phyloP scores from a whole-genome alignment of 2,797 vertebrate species.

The Trichosurus vulpecula region DNA sequence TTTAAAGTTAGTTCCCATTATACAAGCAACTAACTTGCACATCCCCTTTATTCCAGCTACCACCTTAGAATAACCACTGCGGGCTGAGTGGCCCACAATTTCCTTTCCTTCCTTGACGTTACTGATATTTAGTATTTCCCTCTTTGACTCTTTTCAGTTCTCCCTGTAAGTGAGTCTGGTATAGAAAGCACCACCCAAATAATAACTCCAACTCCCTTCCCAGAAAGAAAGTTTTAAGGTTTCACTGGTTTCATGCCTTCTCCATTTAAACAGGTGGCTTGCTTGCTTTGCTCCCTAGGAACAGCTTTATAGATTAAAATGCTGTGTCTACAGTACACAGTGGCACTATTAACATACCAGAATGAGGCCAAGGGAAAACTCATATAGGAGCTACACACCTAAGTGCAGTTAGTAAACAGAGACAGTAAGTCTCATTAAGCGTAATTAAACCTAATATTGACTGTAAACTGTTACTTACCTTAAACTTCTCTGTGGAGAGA shows the following conservation, averaged over 20 bases:
- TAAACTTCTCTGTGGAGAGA: conserved; percentile 85
- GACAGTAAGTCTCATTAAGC: conserved; percentile 85
- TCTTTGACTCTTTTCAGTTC: not conserved
- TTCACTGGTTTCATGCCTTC: conserved; percentile 65
- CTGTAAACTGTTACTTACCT: conserved; percentile 87
- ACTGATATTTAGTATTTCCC: not conserved
- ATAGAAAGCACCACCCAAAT: conserved; percentile 69
- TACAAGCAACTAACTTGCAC: not conserved
- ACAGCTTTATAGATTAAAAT: conserved; percentile 79
- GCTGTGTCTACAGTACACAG: conserved; percentile 66
- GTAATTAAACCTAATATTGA: conserved; percentile 88
- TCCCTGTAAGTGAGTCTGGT: conserved; percentile 33
- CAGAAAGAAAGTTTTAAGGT: conserved; percentile 70
- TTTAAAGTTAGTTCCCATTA: not conserved
- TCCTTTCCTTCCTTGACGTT: not conserved
- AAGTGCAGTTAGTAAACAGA: conserved; percentile 84
- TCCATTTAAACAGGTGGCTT: conserved; percentile 79
- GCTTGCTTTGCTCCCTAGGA: conserved; percentile 78
- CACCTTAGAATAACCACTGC: not conserved
- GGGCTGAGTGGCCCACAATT: not conserved
- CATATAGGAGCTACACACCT: conserved; percentile 81
- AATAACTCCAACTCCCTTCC: conserved; percentile 60
- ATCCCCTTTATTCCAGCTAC: not conserved
- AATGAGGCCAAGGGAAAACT: conserved; percentile 83
- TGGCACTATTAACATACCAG: conserved; percentile 78